Evolutionary conservation across 35 echinoderm and acorn worm genomes (phyloP).

Genomic region (Eucidaris tribuloides): DNA sequence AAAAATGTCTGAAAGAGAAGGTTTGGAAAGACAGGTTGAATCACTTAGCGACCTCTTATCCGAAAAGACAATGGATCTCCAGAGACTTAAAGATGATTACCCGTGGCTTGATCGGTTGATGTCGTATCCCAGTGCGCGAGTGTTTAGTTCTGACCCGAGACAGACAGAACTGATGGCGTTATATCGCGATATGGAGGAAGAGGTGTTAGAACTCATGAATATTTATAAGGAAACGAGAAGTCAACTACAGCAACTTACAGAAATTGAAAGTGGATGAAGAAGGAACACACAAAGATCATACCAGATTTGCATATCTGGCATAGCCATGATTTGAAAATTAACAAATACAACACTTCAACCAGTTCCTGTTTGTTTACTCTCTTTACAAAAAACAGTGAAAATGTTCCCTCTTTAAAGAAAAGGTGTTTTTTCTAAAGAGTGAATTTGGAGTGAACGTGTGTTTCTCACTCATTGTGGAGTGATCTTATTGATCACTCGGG

Average conservation of each 20-base stretch:
- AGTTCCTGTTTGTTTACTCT: too few relatives aligned
- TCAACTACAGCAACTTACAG: background rate
- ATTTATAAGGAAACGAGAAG: slow-evolving; percentile 9
- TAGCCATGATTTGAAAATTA: too few relatives aligned
- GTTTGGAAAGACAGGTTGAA: background rate
- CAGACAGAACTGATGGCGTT: background rate
- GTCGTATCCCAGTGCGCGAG: background rate
- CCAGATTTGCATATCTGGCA: too few relatives aligned
- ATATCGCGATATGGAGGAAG: slow-evolving; percentile 3
- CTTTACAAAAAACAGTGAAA: too few relatives aligned
- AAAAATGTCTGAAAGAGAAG: slow-evolving; percentile 20
- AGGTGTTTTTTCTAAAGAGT: too few relatives aligned
- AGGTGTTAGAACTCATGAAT: background rate
- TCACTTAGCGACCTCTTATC: background rate
- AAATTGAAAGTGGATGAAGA: background rate
- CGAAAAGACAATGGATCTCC: background rate
- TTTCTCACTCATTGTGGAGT: too few relatives aligned
- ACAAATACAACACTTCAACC: too few relatives aligned
- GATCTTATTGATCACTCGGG: too few relatives aligned
- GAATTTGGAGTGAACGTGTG: too few relatives aligned
- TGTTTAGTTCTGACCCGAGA: background rate
- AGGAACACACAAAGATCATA: too few relatives aligned
- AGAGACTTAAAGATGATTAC: slow-evolving; percentile 8
- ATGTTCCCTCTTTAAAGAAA: too few relatives aligned
- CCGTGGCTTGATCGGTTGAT: slow-evolving; percentile 1